These are phyloP conservation scores for Drosophila busckii DNA, from an alignment of 1,140 invertebrate genomes.

Conservation along the genomic window DNA sequence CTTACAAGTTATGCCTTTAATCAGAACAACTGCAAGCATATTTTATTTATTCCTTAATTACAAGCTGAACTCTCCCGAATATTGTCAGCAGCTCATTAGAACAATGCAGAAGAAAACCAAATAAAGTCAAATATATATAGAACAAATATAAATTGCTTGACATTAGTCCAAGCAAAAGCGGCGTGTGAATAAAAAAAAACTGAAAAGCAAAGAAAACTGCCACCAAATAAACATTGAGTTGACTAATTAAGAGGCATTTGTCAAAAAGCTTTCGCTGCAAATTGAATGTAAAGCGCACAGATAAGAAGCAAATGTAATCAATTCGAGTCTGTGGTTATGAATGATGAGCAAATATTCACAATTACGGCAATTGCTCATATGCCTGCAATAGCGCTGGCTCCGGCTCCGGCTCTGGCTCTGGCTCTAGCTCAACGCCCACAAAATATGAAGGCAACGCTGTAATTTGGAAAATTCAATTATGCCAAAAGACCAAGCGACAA, in stretches of 20 bases:
- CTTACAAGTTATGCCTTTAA: no score
- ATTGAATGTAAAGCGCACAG: constrained; percentile 61
- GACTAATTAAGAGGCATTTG: constrained; percentile 66
- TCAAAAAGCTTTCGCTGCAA: constrained; percentile 49
- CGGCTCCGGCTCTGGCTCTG: not conserved
- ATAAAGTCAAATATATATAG: constrained; percentile 30
- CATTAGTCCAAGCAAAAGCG: constrained; percentile 28
- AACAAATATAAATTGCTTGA: constrained; percentile 58
- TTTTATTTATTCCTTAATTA: no score
- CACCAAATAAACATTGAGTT: constrained; percentile 34
- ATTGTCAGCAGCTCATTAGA: no score
- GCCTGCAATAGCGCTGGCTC: constrained; percentile 1
- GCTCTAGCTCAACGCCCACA: constrained; percentile 9
- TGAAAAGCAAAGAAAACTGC: constrained; percentile 27
- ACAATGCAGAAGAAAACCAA: no score
- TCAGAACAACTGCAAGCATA: no score
- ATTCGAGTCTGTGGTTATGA: constrained; percentile 55
- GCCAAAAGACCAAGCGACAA: constrained; percentile 37
- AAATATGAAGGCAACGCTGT: constrained; percentile 34
- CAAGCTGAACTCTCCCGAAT: no score
- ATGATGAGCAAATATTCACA: constrained; percentile 70
- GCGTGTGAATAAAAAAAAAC: constrained; percentile 13
- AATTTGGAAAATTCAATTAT: constrained; percentile 72
- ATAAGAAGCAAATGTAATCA: constrained; percentile 62
- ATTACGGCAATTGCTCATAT: constrained; percentile 68